Evolutionary conservation across 2,888 invertebrate genomes (phyloP), one percentile per base, ranked within the genome.

Genomic region (Drosophila melanosoma): DNA sequence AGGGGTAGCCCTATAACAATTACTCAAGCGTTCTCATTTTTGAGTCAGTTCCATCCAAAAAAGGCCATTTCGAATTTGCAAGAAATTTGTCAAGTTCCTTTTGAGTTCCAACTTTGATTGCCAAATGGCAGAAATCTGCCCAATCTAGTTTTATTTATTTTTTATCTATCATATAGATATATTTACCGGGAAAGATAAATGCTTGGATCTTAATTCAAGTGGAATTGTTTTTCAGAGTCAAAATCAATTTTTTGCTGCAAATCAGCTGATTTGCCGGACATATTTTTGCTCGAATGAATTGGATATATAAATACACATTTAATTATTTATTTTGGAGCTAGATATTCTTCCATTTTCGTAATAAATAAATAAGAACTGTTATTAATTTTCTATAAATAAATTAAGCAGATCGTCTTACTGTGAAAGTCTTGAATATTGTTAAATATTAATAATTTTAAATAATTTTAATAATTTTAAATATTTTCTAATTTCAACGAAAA

Each of bases 11-110:
- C 40, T 64, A 69, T 60, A 64, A 80, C 76, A 80, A 80, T 76
- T 79, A 76, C 69, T 48, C 33, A 63, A 80, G 61, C 57, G 69
- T 64, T 61, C 75, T 69, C 33, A 17, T 38, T 61, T 71, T 54
- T 26, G 10, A 49, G 33, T 3, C 40, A 32, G 35, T 26, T 10
- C 26, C 29, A 48, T 10, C 12, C 42, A 52, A 48, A 61, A 61
- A 70, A 45, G 51, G 42, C 8, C 57, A 53, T 62, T 76, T 53
- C n/a, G 12, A 20, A 69, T 64, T 59, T 51, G 20, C 54, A 32
- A 53, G 48, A 57, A 63, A 63, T 32, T 67, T 63, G 61, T 40
- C 59, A 67, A 56, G 48, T 29, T 71, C 23, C 40, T 20, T 57
- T 52, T 33, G 64, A 61, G 70, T 70, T 56, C n/a, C n/a, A 32